Evolutionary conservation across 2,888 invertebrate species (phyloP), one percentile per base, ranked within the genome.

Genomic region (Ceraclea dissimilis): DNA sequence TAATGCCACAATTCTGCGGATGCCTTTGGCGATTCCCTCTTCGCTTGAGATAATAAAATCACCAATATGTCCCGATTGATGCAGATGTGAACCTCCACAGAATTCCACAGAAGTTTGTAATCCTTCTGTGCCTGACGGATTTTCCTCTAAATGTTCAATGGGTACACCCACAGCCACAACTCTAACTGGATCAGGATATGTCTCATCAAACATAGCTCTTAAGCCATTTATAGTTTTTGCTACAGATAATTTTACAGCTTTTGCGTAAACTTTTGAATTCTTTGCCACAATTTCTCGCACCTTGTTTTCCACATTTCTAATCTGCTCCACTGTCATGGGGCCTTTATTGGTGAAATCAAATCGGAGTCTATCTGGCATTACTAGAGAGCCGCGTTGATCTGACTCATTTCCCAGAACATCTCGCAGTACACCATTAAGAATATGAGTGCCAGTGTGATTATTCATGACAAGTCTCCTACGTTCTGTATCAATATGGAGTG

Each of bases 21-120:
- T 93, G 55, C 99, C 99, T 75, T 99, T 99, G 48, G 99, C 95
- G 64, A 99, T 99, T 11, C 99, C 98, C 76, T 99, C 99, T 79
- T 99, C 99, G 65, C 91, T 90, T 2, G 93, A 85, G 66, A 99
- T 97, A 1, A 97, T 90, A 75, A 99, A 93, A 65, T 92, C 88
- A 33, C 94, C 95, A 67, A 97, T 90, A 70, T 99, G 96, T 0
- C 93, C 90, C 18, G 95, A 88, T 65, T 87, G 85, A 65, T 86
- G 84, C 56, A 98, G 80, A 78, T 98, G 98, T 6, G 99, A 99
- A 65, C 99, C 99, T 57, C 99, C 99, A 73, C 99, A 99, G 76
- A 99, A 99, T 76, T 99, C 99, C 5, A 99, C 91, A 1, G 98
- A 96, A 0, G 96, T 96, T 58, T 85, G 78, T 51, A 82, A 82